phyloP scores from a whole-genome alignment of 1,140 invertebrate species.

The Matsumurasca onukii region DNA sequence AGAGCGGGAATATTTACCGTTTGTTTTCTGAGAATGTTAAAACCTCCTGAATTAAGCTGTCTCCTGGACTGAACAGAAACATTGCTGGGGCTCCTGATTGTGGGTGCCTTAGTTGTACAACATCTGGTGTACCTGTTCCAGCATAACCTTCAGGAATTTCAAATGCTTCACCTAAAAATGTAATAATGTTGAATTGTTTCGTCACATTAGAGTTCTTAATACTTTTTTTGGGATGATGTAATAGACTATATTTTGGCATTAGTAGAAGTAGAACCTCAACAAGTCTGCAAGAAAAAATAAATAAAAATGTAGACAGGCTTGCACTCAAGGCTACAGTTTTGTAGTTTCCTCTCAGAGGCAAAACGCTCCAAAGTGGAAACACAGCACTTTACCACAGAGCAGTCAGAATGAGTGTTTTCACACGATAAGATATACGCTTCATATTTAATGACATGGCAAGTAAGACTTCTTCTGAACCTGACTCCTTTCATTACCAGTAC shows the following conservation, averaged over 20 bases:
- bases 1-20: slow-evolving; percentile 40
- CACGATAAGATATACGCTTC: too few relatives aligned
- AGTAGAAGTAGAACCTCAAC: neutral
- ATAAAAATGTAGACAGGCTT: neutral
- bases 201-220: neutral
- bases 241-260: neutral
- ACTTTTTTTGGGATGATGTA: neutral
- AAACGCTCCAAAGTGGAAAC: too few relatives aligned
- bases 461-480: too few relatives aligned
- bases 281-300: neutral
- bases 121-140: slow-evolving; percentile 50
- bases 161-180: slow-evolving; percentile 49
- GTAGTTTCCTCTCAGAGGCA: too few relatives aligned
- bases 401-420: too few relatives aligned
- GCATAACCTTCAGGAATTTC: slow-evolving; percentile 34
- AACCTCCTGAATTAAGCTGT: slow-evolving; percentile 62
- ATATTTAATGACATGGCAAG: too few relatives aligned
- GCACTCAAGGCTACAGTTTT: too few relatives aligned
- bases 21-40: slow-evolving; percentile 64
- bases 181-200: neutral
- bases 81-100: slow-evolving; percentile 58
- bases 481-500: too few relatives aligned
- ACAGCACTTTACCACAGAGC: too few relatives aligned
- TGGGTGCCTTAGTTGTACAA: slow-evolving; percentile 71
- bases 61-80: slow-evolving; percentile 60